Base-by-base conservation (phyloP, 2,888 invertebrate species). In the Petrolisthes manimaculis region DNA sequence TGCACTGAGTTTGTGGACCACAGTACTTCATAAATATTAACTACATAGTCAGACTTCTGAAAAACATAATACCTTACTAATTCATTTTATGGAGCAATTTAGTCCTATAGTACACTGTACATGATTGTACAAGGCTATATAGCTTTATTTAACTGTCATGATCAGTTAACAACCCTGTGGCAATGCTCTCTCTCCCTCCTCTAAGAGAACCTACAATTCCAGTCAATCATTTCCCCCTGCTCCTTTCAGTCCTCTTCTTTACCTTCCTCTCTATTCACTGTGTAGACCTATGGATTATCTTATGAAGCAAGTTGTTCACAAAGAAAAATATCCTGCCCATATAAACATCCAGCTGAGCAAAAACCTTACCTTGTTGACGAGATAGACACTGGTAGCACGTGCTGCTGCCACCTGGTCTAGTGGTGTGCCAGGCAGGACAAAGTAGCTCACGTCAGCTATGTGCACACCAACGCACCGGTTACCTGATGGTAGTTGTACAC, bases 381-480 rank as follows among this genome's bases (percentile, higher is more conserved):
- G 94, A 93, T 99, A 99, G 88, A 98, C 96, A 86, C 97, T 97
- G 0, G 98, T 98, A 1, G 97, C 97, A 91, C 97, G 95, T 75
- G 95, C 93, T 51, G 95, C 94, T 0, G 98, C 97, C 92, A 95
- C 95, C 88, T 94, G 93, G 93, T 98, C 98, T 83, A 99, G 93
- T 82, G 94, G 94, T 8, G 96, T 96, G 86, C 95, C 94, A 92
- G 96, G 96, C 84, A 94, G 92, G 83, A 99, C 94, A 93, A 96
- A 98, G 93, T 95, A 96, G 0, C 97, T 94, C 0, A 98, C 98
- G 94, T 99, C 99, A 5, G 99, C 97, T 92, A 99, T 98, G 93
- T 99, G 99, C 18, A 99, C 97, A 5, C 98, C 98, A 89, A 97
- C 93, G 93, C 96, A 95, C 92, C 94, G 96, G 92, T 95, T 95